Conservation (phyloP, 2,888 invertebrate genomes). For the Phymatocera aterrima region DNA sequence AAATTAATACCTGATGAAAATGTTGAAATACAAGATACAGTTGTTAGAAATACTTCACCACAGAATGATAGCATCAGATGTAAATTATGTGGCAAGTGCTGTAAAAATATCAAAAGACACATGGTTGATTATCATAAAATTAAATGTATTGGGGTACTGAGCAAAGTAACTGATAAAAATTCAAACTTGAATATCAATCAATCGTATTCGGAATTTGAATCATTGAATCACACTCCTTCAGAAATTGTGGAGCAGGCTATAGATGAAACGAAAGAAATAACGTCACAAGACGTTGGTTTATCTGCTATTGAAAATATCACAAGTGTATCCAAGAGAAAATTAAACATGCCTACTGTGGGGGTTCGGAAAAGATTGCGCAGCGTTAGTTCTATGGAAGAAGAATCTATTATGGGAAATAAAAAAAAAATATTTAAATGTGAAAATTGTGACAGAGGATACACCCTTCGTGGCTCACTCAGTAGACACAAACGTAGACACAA, state of each 20-base stretch:
- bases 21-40: conserved; percentile 15
- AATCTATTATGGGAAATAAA: neutral
- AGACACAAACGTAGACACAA: conserved; percentile 8
- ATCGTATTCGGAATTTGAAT: neutral
- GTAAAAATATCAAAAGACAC: conserved; percentile 62
- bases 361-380: neutral
- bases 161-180: conserved; percentile 22
- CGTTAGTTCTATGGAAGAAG: neutral
- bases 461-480: neutral
- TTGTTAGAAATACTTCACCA: neutral
- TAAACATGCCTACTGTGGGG: neutral
- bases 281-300: neutral
- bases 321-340: conserved; percentile 2
- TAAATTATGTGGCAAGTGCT: conserved; percentile 61
- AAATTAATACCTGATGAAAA: conserved; percentile 17
- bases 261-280: neutral
- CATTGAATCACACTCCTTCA: neutral
- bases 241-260: neutral
- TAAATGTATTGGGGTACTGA: conserved; percentile 53
- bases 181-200: neutral
- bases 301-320: neutral
- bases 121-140: conserved; percentile 69
- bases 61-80: conserved; percentile 54
- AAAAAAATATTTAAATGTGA: neutral
- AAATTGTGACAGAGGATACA: conserved; percentile 9